phyloP scores from a whole-genome alignment of 2,113 vertebrate genomes.

The Marmota flaviventris region DNA sequence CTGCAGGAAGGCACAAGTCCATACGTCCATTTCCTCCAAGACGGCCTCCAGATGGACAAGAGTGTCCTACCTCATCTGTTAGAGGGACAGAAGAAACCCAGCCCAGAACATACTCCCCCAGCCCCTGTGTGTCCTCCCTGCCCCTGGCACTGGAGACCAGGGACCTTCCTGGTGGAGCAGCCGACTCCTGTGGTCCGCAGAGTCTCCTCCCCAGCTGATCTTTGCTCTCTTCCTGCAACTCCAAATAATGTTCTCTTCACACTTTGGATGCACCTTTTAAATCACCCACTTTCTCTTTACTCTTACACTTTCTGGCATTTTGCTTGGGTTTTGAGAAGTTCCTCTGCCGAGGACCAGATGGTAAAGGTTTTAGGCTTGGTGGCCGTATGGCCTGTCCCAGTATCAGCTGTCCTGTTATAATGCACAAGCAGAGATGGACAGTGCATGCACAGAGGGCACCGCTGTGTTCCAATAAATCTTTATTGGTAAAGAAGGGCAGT shows the following conservation, averaged over 20 bases:
- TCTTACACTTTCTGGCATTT: neutral
- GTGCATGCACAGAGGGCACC: rapidly evolving
- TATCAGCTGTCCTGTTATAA: neutral
- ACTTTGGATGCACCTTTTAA: neutral
- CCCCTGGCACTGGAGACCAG: neutral
- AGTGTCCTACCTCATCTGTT: rapidly evolving
- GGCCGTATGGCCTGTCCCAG: rapidly evolving
- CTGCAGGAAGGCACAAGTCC: too few species aligned
- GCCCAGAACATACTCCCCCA: rapidly evolving
- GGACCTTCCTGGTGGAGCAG: rapidly evolving
- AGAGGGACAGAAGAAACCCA: neutral
- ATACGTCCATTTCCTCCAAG: neutral
- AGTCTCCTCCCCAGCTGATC: neutral
- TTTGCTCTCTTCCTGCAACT: neutral
- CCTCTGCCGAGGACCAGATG: too few species aligned
- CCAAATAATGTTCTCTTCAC: neutral
- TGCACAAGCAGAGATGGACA: too few species aligned
- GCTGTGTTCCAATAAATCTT: neutral
- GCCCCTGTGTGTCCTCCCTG: rapidly evolving
- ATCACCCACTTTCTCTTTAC: neutral
- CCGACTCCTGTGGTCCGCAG: neutral
- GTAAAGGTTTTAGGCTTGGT: too few species aligned
- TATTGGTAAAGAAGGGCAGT: neutral
- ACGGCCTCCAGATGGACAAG: too few species aligned
- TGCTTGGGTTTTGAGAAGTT: neutral